phyloP scores from a whole-genome alignment of 2,797 vertebrate genomes.

The Fistularia tabacaria region DNA sequence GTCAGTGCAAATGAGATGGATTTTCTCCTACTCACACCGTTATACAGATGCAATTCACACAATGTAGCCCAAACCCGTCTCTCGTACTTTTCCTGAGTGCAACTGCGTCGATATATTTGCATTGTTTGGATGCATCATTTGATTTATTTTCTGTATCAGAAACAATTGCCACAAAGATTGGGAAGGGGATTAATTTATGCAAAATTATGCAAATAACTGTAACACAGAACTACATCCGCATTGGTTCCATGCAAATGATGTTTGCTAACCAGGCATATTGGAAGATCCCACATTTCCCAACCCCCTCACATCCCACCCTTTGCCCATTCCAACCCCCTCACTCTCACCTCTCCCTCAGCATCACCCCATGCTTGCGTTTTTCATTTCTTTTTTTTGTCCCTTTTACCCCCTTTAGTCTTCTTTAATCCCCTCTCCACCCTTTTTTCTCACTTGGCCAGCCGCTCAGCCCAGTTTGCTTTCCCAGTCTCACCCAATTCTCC shows the following conservation, averaged over 20 bases:
- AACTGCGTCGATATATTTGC: conserved; percentile 64
- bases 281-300: conserved; percentile 50
- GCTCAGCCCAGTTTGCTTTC: conserved; percentile 23
- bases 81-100: conserved; percentile 22
- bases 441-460: conserved; percentile 35
- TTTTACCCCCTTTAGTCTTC: conserved; percentile 28
- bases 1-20: no score
- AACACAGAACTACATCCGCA: conserved; percentile 71
- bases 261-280: conserved; percentile 74
- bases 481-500: conserved; percentile 23
- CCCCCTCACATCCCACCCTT: conserved; percentile 40
- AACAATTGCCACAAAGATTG: conserved; percentile 67
- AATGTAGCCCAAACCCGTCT: conserved; percentile 11
- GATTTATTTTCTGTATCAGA: conserved; percentile 74
- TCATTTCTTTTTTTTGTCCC: conserved; percentile 26
- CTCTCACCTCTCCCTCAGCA: conserved; percentile 12
- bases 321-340: conserved; percentile 10
- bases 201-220: conserved; percentile 77
- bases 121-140: conserved; percentile 64
- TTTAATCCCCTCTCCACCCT: conserved; percentile 51
- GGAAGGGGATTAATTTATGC: conserved; percentile 75
- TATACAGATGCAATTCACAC: conserved; percentile 1
- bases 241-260: conserved; percentile 75
- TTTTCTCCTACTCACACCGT: conserved; percentile 7
- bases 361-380: conserved; percentile 10